Evolutionary conservation across 2,113 vertebrate species (phyloP), one percentile per base, ranked within the genome.

Genomic region (Apus apus): DNA sequence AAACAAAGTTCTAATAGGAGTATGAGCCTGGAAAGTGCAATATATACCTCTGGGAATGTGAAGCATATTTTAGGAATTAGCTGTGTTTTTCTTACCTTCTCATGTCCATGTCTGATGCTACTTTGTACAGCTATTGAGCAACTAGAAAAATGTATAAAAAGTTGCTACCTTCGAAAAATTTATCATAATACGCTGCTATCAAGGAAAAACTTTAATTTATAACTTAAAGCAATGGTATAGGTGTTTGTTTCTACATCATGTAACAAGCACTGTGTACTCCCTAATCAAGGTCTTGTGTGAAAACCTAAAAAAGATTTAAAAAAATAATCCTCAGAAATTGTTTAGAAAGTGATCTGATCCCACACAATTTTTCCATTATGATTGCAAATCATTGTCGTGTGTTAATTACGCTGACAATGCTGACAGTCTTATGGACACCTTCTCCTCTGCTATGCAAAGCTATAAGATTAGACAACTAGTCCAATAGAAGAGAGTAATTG

Each of bases 381-480:
- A 96, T 0, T 84, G 80, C 72, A 97, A 96, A 94, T 85, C 60
- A 96, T 15, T 14, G 7, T 34, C 34, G 40, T 94, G 29, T 58
- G 48, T 79, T 97, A 94, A 91, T 58, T 93, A 78, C 25, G 32
- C n/a, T 90, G 91, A 93, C 84, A 96, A 43, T 20, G 21, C 82
- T 66, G 74, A 93, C 88, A 82, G 57, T 95, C 78, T 87, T 71
- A 90, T 13, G 34, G 86, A 86, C 83, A 91, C 54, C 73, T 95
- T 77, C 68, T 92, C 96, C 93, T 96, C 62, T 88, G 80, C 38
- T 92, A 85, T 82, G 70, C 82, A 97, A 95, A 96, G 88, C 89
- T 94, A 81, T 54, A 57, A 97, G 95, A 96, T 97, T 73, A 97
- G 95, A 97, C 94, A 97, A 97, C 38, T 92, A 95, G 92, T 97